Conservation (phyloP, 2,888 invertebrate species). For the Polymixis flavicincta region DNA sequence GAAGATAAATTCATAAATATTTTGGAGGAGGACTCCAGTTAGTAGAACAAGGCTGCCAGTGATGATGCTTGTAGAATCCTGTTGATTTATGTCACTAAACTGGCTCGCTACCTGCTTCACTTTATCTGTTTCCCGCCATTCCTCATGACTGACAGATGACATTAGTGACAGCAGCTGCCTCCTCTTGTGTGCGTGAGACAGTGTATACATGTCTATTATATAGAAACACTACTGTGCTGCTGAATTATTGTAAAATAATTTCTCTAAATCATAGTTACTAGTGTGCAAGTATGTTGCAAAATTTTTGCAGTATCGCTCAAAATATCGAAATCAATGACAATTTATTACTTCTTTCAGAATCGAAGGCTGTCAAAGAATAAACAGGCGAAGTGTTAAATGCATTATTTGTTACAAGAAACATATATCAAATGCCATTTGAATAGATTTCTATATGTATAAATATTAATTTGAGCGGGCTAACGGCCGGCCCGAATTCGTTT, state of each 20-base stretch:
- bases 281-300: background rate
- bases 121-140: too few species aligned
- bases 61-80: background rate
- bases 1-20: too few species aligned
- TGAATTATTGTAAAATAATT: background rate
- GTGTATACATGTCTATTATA: too few species aligned
- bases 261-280: background rate
- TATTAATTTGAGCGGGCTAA: constrained; percentile 77
- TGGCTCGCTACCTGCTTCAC: too few species aligned
- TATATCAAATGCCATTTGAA: constrained; percentile 72
- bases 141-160: too few species aligned
- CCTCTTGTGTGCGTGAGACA: too few species aligned
- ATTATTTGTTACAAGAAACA: constrained; percentile 70
- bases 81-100: too few species aligned
- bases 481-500: constrained; percentile 67
- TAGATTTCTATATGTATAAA: constrained; percentile 75
- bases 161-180: too few species aligned
- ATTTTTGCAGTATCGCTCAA: background rate
- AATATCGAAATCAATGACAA: constrained; percentile 28
- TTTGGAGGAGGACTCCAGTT: too few species aligned
- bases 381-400: constrained; percentile 64
- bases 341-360: constrained; percentile 39
- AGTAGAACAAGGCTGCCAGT: background rate
- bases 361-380: constrained; percentile 34
- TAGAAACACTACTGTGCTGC: background rate